Conservation (phyloP, 2,113 vertebrate genomes). For the Oxygymnocypris stewartii region DNA sequence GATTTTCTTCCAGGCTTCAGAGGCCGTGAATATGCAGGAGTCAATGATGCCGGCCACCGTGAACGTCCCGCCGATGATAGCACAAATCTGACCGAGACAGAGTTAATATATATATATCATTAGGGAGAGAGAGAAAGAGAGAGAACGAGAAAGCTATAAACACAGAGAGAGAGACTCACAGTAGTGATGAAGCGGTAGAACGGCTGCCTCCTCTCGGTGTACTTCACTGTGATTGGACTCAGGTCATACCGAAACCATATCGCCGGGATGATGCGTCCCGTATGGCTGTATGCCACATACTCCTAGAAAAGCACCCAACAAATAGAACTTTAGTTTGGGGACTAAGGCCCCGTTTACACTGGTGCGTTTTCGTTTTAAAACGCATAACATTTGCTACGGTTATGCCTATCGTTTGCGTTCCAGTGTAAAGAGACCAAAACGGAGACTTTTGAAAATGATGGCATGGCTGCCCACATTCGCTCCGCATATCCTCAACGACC, state of each 20-base stretch:
- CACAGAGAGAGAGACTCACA: slow-evolving; percentile 76
- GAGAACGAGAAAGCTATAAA: background rate
- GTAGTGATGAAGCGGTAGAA: slow-evolving; percentile 98
- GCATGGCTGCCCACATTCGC: too few relatives aligned
- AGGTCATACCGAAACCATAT: slow-evolving; percentile 99
- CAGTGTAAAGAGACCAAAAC: too few relatives aligned
- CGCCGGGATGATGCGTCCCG: slow-evolving; percentile 94
- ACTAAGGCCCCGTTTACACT: too few relatives aligned
- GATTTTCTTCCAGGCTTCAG: slow-evolving; percentile 99
- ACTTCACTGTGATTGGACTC: slow-evolving; percentile 98
- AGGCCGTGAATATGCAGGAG: slow-evolving; percentile 98
- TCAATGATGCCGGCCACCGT: slow-evolving; percentile 98
- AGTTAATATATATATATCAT: background rate
- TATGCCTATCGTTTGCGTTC: too few relatives aligned
- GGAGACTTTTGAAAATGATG: too few relatives aligned
- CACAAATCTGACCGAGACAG: slow-evolving; percentile 84
- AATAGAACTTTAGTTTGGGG: background rate
- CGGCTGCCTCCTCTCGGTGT: slow-evolving; percentile 94
- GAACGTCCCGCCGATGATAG: slow-evolving; percentile 96
- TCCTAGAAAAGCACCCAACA: slow-evolving; percentile 74
- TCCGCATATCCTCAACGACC: too few relatives aligned
- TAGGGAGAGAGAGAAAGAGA: background rate
- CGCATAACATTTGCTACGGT: too few relatives aligned
- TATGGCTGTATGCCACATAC: slow-evolving; percentile 97
- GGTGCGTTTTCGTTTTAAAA: too few relatives aligned